Conservation (phyloP, 2,113 vertebrate genomes). For the Okapia johnstoni region DNA sequence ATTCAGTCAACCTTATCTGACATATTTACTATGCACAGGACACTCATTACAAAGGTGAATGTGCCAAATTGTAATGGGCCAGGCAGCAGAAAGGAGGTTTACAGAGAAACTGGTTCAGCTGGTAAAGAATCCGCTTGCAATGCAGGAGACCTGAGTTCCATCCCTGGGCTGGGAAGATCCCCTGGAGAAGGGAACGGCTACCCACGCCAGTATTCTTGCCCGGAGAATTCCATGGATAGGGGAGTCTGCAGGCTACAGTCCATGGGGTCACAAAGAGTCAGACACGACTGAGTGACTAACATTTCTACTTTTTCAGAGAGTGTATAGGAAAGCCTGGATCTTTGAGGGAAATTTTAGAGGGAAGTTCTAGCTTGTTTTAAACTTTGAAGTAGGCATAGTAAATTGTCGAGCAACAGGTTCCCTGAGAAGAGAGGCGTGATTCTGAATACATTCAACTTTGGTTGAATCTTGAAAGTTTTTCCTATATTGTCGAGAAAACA, state of each 20-base stretch:
- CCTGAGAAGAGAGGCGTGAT: background rate
- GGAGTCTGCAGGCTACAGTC: background rate
- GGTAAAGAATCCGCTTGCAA: background rate
- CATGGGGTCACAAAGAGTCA: background rate
- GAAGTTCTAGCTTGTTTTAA: background rate
- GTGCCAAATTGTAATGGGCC: background rate
- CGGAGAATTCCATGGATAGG: background rate
- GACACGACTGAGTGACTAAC: background rate
- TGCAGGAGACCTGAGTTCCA: background rate
- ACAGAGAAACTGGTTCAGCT: background rate
- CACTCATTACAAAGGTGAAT: background rate
- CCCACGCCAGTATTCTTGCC: background rate
- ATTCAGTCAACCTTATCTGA: background rate
- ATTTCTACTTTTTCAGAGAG: background rate
- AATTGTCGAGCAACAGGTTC: background rate
- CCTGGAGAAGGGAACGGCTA: background rate
- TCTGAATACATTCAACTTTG: background rate
- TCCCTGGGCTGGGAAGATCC: background rate
- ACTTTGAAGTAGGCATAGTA: background rate
- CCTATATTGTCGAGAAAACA: background rate
- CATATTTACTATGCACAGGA: background rate
- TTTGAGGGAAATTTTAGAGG: background rate
- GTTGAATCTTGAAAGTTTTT: background rate
- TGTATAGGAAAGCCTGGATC: background rate
- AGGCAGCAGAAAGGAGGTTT: background rate